A percentile compares a stretch with the other conserved stretches of the same genome.
Evolutionary conservation across 2,113 vertebrate species (phyloP).

Genomic region (Tricholaema leucomelas): DNA sequence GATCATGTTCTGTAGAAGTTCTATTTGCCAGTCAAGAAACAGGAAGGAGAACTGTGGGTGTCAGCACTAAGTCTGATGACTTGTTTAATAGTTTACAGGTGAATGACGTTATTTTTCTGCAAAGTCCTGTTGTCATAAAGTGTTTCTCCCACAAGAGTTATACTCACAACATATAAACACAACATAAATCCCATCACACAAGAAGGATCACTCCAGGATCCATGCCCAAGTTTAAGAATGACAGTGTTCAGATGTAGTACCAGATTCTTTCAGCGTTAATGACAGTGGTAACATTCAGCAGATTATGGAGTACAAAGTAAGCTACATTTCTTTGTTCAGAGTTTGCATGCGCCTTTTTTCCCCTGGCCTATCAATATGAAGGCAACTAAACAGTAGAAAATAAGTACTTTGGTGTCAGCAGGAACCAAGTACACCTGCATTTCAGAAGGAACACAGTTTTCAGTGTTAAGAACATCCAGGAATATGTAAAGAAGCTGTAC

Average conservation of each 20-base stretch:
- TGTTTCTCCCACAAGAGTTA: slow-evolving; percentile 3
- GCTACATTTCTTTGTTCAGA: not conserved
- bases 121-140: not conserved
- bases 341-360: not conserved
- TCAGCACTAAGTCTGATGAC: slow-evolving; percentile 23
- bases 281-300: not conserved
- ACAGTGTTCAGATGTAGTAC: not conserved
- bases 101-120: slow-evolving; percentile 13
- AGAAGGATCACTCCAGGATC: not conserved
- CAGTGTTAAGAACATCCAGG: not conserved
- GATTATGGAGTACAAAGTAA: not conserved
- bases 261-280: not conserved
- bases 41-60: slow-evolving; percentile 13
- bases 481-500: not conserved
- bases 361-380: not conserved
- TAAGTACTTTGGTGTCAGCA: not conserved
- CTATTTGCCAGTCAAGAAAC: slow-evolving; percentile 52
- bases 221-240: not conserved
- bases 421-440: not conserved
- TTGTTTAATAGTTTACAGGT: slow-evolving; percentile 36
- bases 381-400: not conserved
- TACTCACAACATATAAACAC: not conserved
- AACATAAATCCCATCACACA: not conserved
- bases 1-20: slow-evolving; percentile 40
- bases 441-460: not conserved